Evolutionary conservation across 2,888 invertebrate species (phyloP).

Genomic region (Beris morrisii): DNA sequence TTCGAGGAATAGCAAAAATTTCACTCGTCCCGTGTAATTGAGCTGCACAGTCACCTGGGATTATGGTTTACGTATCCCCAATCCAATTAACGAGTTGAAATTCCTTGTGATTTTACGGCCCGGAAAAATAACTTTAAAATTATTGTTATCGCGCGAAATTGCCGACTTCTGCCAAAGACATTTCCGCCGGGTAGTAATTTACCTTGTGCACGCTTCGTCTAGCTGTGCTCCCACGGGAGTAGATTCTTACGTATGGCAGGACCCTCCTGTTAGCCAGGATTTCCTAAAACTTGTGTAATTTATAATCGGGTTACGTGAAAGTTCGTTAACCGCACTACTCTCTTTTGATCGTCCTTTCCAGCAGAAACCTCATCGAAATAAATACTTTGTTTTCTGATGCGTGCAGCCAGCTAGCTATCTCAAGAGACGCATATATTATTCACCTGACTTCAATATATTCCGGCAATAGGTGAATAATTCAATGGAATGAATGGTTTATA

Average conservation of each 20-base stretch:
- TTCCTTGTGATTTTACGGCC: slow-evolving; percentile 25
- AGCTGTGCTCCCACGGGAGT: slow-evolving; percentile 5
- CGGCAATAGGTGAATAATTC: slow-evolving; percentile 33
- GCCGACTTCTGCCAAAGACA: background rate
- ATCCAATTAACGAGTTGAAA: slow-evolving; percentile 24
- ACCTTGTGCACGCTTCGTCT: too few relatives aligned
- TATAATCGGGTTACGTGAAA: slow-evolving; percentile 39
- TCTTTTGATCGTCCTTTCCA: slow-evolving; percentile 1
- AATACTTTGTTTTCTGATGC: slow-evolving; percentile 36
- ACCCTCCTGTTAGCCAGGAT: slow-evolving; percentile 5
- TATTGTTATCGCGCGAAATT: slow-evolving; percentile 30
- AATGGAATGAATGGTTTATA: slow-evolving; percentile 34
- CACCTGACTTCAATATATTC: slow-evolving; percentile 39
- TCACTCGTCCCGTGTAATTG: too few relatives aligned
- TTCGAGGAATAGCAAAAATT: too few relatives aligned
- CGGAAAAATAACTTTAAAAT: slow-evolving; percentile 29
- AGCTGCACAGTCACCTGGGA: too few relatives aligned
- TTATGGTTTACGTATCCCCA: background rate
- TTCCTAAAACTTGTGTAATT: slow-evolving; percentile 38
- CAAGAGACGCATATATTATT: slow-evolving; percentile 40
- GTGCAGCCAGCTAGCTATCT: slow-evolving; percentile 32
- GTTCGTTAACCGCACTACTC: slow-evolving; percentile 3
- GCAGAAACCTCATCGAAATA: slow-evolving; percentile 14
- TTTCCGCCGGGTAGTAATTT: too few relatives aligned
- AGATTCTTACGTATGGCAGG: slow-evolving; percentile 17